phyloP scores from a whole-genome alignment of 2,888 invertebrate species.

The Callimorpha dominula region DNA sequence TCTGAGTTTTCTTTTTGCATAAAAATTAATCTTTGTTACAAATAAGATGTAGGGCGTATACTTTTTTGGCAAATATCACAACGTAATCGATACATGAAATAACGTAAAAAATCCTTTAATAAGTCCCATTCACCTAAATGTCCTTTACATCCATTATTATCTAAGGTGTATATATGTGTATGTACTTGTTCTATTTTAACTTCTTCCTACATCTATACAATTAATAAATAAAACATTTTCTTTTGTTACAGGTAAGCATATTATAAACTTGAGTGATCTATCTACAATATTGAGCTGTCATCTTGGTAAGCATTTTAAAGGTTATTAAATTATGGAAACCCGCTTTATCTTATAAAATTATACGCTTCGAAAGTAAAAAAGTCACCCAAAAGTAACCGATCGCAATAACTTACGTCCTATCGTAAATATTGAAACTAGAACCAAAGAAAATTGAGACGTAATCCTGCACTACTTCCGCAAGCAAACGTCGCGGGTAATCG shows the following conservation, averaged over 20 bases:
- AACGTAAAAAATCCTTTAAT: too few species aligned
- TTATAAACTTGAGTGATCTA: neutral
- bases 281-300: neutral
- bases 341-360: neutral
- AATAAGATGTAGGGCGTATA: too few species aligned
- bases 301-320: slow-evolving; percentile 1
- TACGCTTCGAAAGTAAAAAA: neutral
- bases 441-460: slow-evolving; percentile 40
- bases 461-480: slow-evolving; percentile 39
- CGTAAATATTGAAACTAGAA: slow-evolving; percentile 40
- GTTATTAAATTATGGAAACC: neutral
- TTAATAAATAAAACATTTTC: neutral
- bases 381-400: neutral
- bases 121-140: too few species aligned
- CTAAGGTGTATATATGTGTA: too few species aligned
- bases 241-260: slow-evolving; percentile 21
- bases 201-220: neutral
- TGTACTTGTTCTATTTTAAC: neutral
- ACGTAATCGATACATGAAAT: too few species aligned
- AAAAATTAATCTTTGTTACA: too few species aligned
- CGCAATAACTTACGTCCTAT: slow-evolving; percentile 9
- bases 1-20: too few species aligned
- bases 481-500: slow-evolving; percentile 45
- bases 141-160: too few species aligned
- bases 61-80: too few species aligned